Evolutionary conservation across 2,888 invertebrate genomes (phyloP), one percentile per base, ranked within the genome.

Genomic region (Anthoptus insignis): DNA sequence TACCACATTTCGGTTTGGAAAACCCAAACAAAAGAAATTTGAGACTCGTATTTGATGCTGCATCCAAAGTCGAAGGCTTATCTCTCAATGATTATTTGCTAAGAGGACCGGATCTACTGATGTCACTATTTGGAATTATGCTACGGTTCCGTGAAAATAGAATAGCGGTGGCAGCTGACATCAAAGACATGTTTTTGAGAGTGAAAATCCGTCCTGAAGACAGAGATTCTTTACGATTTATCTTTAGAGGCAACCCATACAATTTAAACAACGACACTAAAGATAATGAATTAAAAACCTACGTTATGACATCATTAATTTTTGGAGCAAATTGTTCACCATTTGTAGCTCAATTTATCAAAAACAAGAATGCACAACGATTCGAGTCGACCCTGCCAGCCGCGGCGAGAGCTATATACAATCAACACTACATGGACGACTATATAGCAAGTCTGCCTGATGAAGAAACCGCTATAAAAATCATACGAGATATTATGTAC

Each of bases 101-200:
- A 13, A 34, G 34, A 22, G 52, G 52, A 5, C 59, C 50, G 8
- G 52, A 52, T 29, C 52, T 59, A 9, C 39, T 59, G 52, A 19
- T 52, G 1, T 59, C 59, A 14, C 34, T 59, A 6, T 52, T 27
- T 2, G 52, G 59, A 11, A 52, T 50, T 16, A 52, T 59, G 59
- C 39, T 59, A 39, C 22, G 59, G 16, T 59, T 59, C 19, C 37
- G 59, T 29, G 59, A 59, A 16, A 16, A 39, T 1, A 11, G 22
- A n/a, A 52, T 52, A 52, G 59, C 37, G 3, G 16, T 59, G 39
- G 52, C 39, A 24, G 50, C 50, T 24, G 50, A 59, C n/a, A 50
- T 52, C 1, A 59, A 63, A 61, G 73, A 71, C 68, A 79, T 80
- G 75, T 80, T 80, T 49, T 71, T 77, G 6, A 69, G 80, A 42